Base-by-base conservation (phyloP, 2,888 invertebrate species). In the Eupithecia pulchellata region DNA sequence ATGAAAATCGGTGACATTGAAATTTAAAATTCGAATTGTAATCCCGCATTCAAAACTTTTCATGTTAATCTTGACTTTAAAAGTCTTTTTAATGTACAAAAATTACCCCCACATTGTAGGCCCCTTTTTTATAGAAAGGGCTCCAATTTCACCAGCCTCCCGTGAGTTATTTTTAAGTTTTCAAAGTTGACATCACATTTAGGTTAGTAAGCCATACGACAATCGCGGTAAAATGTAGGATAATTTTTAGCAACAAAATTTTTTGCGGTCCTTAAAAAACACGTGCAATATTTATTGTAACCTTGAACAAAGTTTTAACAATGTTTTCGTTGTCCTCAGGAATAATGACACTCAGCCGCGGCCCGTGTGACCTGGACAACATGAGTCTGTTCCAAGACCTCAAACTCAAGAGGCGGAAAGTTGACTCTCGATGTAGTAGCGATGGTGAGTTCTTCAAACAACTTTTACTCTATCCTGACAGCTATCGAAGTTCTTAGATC, bases 321-420 rank as follows among this genome's bases (percentile, higher is more conserved):
- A 62, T 63, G 64, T 77, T 73, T 71, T 81, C 84, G 83, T 92
- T 93, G 91, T 89, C 79, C 72, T 75, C 95, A 98, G 98, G 98
- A 98, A 98, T 98, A 97, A 98, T 98, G 98, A 98, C 98, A 97
- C 97, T 98, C 96, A 98, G 98, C 97, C 97, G 97, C 96, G 97
- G 97, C 96, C 97, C 98, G 96, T 98, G 98, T 96, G 98, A 98
- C 97, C 97, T 98, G 96, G 98, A 98, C 97, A 98, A 98, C 96
- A 98, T 98, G 98, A 98, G 98, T 97, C 97, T 98, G 95, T 98
- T 98, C 96, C 98, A 98, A 97, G 98, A 98, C 96, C 97, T 98
- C 95, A 99, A 99, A 96, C 96, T 99, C 95, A 99, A 99, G 96
- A 97, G 98, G 95, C 97, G 98, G 95, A 98, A 99, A 96, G 97